Base-by-base conservation (phyloP, 2,113 vertebrate species). In the Triplophysa dalaica region DNA sequence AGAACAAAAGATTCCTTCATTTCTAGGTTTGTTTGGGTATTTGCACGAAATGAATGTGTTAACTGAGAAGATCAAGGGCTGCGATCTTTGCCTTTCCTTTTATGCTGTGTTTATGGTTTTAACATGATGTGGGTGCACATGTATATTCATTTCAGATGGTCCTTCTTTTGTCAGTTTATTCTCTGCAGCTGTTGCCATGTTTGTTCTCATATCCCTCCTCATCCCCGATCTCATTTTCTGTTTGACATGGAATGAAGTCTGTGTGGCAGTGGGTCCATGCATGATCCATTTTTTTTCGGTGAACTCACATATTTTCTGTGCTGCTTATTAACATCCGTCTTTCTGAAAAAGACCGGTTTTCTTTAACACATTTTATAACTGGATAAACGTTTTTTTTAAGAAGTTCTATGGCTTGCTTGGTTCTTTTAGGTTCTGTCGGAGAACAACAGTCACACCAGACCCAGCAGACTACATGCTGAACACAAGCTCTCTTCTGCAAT, bases 241-340 rank as follows among this genome's bases (percentile, higher is more conserved):
- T 78, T 54, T 91, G 90, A 83, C 83, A 87, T 94, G 89, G 93
- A 92, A 92, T 93, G 90, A 89, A 92, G 85, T 91, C 89, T 91
- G 89, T 93, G 92, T 87, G 60, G 78, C 92, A 90, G n/a, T 21
- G 54, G 54, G 54, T 58, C 21, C 7, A 87, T 91, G 92, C 91
- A 91, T 90, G 89, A 93, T 95, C 94, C 95, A 96, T 29, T 56
- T 48, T 16, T 73, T 72, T 90, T 86, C 87, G 90, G 87, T 90
- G 89, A 94, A 94, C 95, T 96, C 94, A 95, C 92, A 90, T 86
- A 88, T 93, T 90, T 87, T 90, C 91, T 52, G 24, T 94, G 92
- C 85, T 88, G 93, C 94, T 94, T 94, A 94, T 94, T 96, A 95
- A 96, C 93, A 91, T 86, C 69, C 83, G 90, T 91, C 89, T 93